These are phyloP conservation scores for Kryphioiulus occultus DNA, from an alignment of 2,888 invertebrate genomes.

Conservation along the genomic window DNA sequence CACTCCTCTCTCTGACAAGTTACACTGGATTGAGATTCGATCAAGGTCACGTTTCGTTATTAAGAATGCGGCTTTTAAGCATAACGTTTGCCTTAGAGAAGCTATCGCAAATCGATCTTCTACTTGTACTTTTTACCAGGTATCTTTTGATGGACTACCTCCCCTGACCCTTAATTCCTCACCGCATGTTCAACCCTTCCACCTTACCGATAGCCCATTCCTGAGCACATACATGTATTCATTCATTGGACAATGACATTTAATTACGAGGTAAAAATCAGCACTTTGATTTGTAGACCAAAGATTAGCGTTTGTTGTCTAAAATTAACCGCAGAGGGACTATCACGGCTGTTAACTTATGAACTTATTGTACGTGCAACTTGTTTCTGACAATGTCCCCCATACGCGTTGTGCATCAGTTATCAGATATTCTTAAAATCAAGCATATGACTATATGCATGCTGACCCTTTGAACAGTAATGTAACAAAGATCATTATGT, in stretches of 20 bases:
- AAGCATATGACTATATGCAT: not conserved
- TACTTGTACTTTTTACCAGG: not conserved
- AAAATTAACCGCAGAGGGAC: not conserved
- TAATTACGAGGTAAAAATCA: not conserved
- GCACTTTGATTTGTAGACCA: not conserved
- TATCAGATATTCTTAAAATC: not conserved
- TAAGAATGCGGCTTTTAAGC: not conserved
- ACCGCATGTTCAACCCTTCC: not conserved
- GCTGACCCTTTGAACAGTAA: not conserved
- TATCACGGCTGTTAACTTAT: not conserved
- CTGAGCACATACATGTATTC: not conserved
- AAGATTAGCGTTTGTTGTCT: not conserved
- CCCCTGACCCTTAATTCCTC: not conserved
- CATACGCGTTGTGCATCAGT: not conserved
- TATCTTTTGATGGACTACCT: not conserved
- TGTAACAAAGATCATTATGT: not conserved
- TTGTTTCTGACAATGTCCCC: not conserved
- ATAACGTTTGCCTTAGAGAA: not conserved
- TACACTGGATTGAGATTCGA: not conserved
- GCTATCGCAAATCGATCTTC: not conserved
- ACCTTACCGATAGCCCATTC: not conserved
- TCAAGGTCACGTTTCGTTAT: not conserved
- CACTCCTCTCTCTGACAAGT: not conserved
- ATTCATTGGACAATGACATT: not conserved
- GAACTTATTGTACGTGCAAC: not conserved